phyloP scores from a whole-genome alignment of 2,797 vertebrate species.

The Pseudomugil tenellus region DNA sequence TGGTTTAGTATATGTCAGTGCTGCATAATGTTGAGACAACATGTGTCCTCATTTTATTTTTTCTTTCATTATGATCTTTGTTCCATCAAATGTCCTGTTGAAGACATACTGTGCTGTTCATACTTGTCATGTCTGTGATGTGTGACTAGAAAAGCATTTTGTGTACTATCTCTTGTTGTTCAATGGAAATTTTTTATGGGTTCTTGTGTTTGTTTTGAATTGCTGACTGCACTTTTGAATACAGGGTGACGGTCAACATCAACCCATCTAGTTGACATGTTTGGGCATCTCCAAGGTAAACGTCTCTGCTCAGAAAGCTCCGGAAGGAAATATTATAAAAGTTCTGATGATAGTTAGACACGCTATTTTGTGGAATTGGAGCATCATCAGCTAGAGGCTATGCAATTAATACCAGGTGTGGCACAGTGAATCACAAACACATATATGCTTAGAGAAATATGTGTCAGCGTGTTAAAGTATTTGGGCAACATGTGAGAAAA shows the following conservation, averaged over 20 bases:
- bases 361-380: conserved; percentile 41
- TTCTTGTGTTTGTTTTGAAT: background rate
- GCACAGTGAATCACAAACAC: conserved; percentile 30
- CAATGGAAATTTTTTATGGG: conserved; percentile 1
- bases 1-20: background rate
- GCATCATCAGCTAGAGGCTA: conserved; percentile 54
- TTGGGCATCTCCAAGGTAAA: conserved; percentile 38
- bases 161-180: background rate
- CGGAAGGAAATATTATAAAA: conserved; percentile 32
- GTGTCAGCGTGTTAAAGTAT: conserved; percentile 44
- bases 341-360: conserved; percentile 60
- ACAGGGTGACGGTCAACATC: conserved; percentile 5
- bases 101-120: background rate
- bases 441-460: conserved; percentile 49
- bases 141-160: background rate
- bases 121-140: background rate
- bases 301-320: conserved; percentile 16
- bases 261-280: conserved; percentile 45
- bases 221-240: conserved; percentile 14
- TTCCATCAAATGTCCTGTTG: no score
- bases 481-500: conserved; percentile 28
- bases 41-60: background rate
- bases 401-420: conserved; percentile 35
- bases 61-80: background rate
- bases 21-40: background rate